Evolutionary conservation across 2,113 vertebrate genomes (phyloP).

Genomic region (Illadopsis cleaveri): DNA sequence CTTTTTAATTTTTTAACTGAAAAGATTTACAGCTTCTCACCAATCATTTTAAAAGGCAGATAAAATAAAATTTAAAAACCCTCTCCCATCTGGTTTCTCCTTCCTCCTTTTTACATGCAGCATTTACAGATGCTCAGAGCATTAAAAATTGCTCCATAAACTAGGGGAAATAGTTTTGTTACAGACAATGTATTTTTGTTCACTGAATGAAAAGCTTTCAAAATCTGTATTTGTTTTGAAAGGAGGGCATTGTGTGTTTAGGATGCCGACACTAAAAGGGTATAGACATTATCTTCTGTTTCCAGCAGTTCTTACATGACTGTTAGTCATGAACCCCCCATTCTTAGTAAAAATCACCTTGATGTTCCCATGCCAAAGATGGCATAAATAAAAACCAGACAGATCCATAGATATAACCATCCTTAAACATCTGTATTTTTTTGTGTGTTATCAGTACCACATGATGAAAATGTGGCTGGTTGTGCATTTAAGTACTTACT

Average conservation of each 20-base stretch:
- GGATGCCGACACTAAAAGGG: not conserved
- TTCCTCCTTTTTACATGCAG: not conserved
- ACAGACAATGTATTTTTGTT: not conserved
- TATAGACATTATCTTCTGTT: not conserved
- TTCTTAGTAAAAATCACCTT: not conserved
- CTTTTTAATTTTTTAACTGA: conserved; percentile 57
- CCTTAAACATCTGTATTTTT: not conserved
- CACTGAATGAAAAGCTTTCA: not conserved
- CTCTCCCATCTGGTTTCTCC: conserved; percentile 35
- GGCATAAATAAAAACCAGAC: not conserved
- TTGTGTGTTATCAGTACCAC: not conserved
- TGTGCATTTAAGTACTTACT: not conserved
- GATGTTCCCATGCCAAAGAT: not conserved
- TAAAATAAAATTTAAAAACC: not conserved
- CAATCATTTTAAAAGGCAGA: conserved; percentile 46
- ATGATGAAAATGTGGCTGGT: not conserved
- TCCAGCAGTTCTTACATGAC: not conserved
- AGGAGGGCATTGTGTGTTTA: not conserved
- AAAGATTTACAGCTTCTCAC: conserved; percentile 55
- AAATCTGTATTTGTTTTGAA: not conserved
- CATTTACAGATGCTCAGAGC: conserved; percentile 28
- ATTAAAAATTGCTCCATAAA: conserved; percentile 8
- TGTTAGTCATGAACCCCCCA: not conserved
- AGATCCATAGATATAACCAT: not conserved
- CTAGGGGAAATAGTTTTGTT: not conserved